phyloP scores from a whole-genome alignment of 2,113 vertebrate species.

The Sitta europaea region DNA sequence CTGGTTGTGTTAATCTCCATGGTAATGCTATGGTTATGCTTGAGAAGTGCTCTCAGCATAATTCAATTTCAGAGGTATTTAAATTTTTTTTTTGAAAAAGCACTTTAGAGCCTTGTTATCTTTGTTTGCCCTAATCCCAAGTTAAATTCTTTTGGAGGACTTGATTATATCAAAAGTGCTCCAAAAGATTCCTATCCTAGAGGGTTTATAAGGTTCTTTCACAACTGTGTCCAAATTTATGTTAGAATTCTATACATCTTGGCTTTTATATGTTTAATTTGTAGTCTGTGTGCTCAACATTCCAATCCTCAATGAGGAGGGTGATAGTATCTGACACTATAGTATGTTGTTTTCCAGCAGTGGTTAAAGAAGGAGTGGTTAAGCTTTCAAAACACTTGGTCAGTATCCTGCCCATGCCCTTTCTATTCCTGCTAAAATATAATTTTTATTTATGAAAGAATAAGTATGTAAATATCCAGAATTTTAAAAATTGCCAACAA shows the following conservation, averaged over 20 bases:
- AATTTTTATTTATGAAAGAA: background rate
- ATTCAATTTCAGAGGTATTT: background rate
- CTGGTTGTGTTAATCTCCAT: conserved; percentile 27
- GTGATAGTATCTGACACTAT: background rate
- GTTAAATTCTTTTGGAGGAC: background rate
- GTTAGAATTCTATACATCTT: background rate
- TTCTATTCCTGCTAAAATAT: background rate
- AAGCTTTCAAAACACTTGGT: background rate
- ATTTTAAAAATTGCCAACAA: background rate
- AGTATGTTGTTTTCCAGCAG: background rate
- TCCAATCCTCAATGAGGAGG: background rate
- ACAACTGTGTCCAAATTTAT: background rate
- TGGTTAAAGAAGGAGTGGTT: background rate
- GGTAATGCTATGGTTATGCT: conserved; percentile 15
- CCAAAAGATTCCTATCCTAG: background rate
- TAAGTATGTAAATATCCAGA: background rate
- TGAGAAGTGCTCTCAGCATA: background rate
- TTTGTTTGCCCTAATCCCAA: background rate
- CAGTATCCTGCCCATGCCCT: background rate
- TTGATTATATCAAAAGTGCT: background rate
- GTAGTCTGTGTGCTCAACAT: background rate
- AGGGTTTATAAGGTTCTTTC: background rate
- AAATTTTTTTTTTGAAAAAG: background rate
- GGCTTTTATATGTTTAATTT: background rate
- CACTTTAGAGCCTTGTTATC: background rate